Base-by-base conservation (phyloP, 2,888 invertebrate species). In the Operophtera brumata region DNA sequence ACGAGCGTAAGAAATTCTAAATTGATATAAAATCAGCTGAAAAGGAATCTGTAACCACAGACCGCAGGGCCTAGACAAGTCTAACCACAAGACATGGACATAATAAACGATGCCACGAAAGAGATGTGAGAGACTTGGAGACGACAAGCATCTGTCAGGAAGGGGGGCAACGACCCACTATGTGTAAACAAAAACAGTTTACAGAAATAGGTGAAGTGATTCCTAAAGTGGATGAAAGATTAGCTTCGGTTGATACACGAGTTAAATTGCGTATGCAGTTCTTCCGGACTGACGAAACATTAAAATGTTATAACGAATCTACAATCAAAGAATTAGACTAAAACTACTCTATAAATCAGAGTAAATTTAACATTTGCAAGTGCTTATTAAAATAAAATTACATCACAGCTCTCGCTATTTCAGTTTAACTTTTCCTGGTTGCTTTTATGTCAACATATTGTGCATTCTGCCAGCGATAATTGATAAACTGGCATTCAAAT, bases 61-160 rank as follows among this genome's bases (percentile, higher is more conserved):
- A 62, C 65, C 77, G 64, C 78, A 78, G 56, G 58, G 57, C 62
- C 59, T 62, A 64, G 65, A 68, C 73, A 65, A 72, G 73, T 70
- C 65, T 44, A 62, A 70, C 73, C 73, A 57, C 75, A 65, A 54
- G 55, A 57, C 52, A 65, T 48, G 13, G 36, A 56, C 44, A 48
- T 45, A 35, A 56, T 36, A 35, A 47, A 47, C 43, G 41, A 45
- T 14, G 26, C 46, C 37, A 52, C 50, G 44, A 51, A 37, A 58
- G 64, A 64, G 61, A 63, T 65, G 64, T 55, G 62, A 53, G 60
- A 54, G 60, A 62, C 62, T 51, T 32, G 50, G 45, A 46, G 59
- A 62, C 56, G 61, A 59, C 59, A 57, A 48, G 42, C 59, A 55
- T 52, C 47, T 50, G 54, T 14, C 47, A 51, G 42, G 37, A 35